Evolutionary conservation across 2,113 vertebrate genomes (phyloP), one percentile per base, ranked within the genome.

Genomic region (Lutjanus erythropterus): DNA sequence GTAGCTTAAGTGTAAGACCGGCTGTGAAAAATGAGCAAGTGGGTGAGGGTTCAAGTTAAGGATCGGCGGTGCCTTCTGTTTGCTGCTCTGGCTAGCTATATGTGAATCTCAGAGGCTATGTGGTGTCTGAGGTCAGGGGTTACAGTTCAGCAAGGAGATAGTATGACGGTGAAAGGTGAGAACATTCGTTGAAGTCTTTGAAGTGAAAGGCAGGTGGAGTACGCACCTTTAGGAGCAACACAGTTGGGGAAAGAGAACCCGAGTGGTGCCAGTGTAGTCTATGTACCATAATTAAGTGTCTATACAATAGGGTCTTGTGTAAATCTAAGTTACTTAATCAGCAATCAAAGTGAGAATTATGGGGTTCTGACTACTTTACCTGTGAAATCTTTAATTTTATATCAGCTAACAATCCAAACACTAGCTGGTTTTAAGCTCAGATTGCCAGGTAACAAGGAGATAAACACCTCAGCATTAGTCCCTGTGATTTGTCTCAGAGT

Each of bases 401-500:
- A 53, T 76, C 25, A 50, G 42, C 27, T 42, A 42, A 55, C 35
- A 55, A 73, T 46, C 70, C 29, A 55, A 69, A 44, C 56, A 62
- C 6, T 47, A 60, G 37, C 70, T 65, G 58, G 60, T 60, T 79
- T 41, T 44, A 68, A 65, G 46, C 58, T 82, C 50, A 67, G 31
- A 74, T 14, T 31, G 49, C 64, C 76, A 47, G 19, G 18, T 60
- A 2, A 3, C 12, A 44, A 35, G 31, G 50, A 60, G 37, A 47
- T 14, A 1, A 53, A 56, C 16, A 47, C 29, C 6, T 15, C 70
- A 19, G 66, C 9, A 73, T 29, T 86, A 91, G 89, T 94, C 94
- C 89, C 88, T 88, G 76, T 87, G 94, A 90, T 94, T 93, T 33
- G 92, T 89, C 86, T 97, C 96, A 6, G 95, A 95, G 86, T 98